Evolutionary conservation across 2,888 invertebrate species (phyloP).

Genomic region (Eugnorisma glareosa): DNA sequence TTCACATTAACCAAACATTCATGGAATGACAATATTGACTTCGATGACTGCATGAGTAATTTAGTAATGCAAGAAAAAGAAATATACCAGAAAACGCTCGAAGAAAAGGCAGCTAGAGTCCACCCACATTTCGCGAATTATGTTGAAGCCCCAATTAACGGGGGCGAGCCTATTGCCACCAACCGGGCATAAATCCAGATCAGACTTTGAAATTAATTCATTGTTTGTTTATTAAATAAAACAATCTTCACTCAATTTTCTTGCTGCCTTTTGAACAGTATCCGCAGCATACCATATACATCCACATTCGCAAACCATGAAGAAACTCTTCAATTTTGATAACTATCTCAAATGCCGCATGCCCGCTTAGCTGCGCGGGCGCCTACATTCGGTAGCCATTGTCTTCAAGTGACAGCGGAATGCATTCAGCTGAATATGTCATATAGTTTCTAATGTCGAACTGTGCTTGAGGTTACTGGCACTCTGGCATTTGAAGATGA

Average conservation of each 20-base stretch:
- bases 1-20: neutral
- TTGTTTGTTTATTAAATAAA: neutral
- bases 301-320: neutral
- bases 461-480: constrained; percentile 37
- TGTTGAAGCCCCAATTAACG: neutral
- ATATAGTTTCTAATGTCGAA: constrained; percentile 49
- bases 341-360: constrained; percentile 12
- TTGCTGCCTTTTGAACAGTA: neutral
- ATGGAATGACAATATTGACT: neutral
- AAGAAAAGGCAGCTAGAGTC: neutral
- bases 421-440: constrained; percentile 61
- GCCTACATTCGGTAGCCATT: constrained; percentile 55
- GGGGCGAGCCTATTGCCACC: neutral
- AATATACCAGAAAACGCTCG: too few species aligned
- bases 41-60: neutral
- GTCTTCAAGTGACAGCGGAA: constrained; percentile 58
- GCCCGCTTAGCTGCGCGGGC: constrained; percentile 20
- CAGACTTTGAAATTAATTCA: neutral
- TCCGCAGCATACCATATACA: neutral
- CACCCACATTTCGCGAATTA: neutral
- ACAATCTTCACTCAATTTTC: neutral
- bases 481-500: constrained; percentile 21
- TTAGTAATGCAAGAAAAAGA: too few species aligned
- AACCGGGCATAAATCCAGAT: neutral
- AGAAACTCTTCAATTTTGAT: constrained; percentile 21